phyloP scores from a whole-genome alignment of 2,797 vertebrate species.

The Acanthurus tractus region DNA sequence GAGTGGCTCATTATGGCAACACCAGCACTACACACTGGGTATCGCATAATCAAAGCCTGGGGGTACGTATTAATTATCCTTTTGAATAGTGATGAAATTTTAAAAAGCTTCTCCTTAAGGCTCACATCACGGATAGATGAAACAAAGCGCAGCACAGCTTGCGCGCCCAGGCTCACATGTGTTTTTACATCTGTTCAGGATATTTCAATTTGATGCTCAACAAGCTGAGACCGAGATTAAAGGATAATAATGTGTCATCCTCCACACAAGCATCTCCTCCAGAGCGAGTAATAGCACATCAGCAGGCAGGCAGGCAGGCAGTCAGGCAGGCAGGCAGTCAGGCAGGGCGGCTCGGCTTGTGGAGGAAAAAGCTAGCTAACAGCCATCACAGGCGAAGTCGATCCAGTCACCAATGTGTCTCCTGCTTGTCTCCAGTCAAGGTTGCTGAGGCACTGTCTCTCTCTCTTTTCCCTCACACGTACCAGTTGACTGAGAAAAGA shows the following conservation, averaged over 20 bases:
- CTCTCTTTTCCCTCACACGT: slow-evolving; percentile 57
- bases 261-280: slow-evolving; percentile 86
- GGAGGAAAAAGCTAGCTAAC: slow-evolving; percentile 75
- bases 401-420: slow-evolving; percentile 78
- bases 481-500: slow-evolving; percentile 78
- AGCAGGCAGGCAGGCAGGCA: slow-evolving; percentile 72
- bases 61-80: slow-evolving; percentile 99
- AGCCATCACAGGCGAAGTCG: slow-evolving; percentile 78
- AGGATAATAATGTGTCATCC: slow-evolving; percentile 91
- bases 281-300: slow-evolving; percentile 84
- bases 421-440: slow-evolving; percentile 84
- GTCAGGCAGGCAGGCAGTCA: slow-evolving; percentile 59
- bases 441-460: slow-evolving; percentile 77
- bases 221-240: slow-evolving; percentile 94
- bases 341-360: slow-evolving; percentile 69
- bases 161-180: slow-evolving; percentile 94
- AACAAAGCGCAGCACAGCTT: slow-evolving; percentile 98
- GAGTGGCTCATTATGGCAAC: slow-evolving; percentile 98
- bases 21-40: slow-evolving; percentile 92
- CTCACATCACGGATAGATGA: slow-evolving; percentile 97
- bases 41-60: slow-evolving; percentile 99
- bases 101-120: slow-evolving; percentile 99
- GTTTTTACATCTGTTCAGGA: slow-evolving; percentile 99
- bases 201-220: slow-evolving; percentile 99
- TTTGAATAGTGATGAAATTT: slow-evolving; percentile 99